Base-by-base conservation (phyloP, 53 echinoderm and acorn worm species). In the Crossaster papposus region DNA sequence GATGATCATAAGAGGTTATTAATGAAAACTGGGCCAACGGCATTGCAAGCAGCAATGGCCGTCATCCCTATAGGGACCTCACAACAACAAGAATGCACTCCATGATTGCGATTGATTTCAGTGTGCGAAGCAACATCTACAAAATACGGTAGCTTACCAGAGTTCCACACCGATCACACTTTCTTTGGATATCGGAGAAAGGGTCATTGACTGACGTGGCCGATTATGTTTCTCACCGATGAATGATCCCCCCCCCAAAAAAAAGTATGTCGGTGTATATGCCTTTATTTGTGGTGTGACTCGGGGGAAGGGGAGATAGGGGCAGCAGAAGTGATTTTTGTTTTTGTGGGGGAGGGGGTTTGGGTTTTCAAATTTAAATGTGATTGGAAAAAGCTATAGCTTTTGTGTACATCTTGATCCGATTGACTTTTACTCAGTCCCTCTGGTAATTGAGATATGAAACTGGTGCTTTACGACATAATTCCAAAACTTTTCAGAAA, bases 21-120 rank as follows among this genome's bases (percentile, higher is more conserved):
- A 68, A 68, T 68, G 35, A 20, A 78, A 78, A 78, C 18, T 78
- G 78, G 78, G 78, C 34, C 78, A 78, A 23, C 38, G 78, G 4
- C 51, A 44, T 12, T 20, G 22, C 12, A 32, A 36, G 74, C 14
- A 33, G 33, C 17, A 34, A 73, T 73, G 10, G 35, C 74, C 3
- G 74, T 4, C 9, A 35, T 35, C 74, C 78, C 78, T 26, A n/a
- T n/a, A 51, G 80, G 58, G 80, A 55, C 9, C 55, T 33, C 33
- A 31, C 29, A 80, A 80, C 50, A 80, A 54, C 79, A 79, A 23
- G n/a, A 79, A 13, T 35, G 51, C 52, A 50, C 32, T 35, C 34
- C 52, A 36, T 10, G 11, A 11, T 31, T 26, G 14, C 11, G 80
- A 80, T 80, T 80, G 80, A 80, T 55, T 80, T 80, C 79, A 50